Evolutionary conservation across 2,113 vertebrate species (phyloP).

Genomic region (Pelusios castaneus): DNA sequence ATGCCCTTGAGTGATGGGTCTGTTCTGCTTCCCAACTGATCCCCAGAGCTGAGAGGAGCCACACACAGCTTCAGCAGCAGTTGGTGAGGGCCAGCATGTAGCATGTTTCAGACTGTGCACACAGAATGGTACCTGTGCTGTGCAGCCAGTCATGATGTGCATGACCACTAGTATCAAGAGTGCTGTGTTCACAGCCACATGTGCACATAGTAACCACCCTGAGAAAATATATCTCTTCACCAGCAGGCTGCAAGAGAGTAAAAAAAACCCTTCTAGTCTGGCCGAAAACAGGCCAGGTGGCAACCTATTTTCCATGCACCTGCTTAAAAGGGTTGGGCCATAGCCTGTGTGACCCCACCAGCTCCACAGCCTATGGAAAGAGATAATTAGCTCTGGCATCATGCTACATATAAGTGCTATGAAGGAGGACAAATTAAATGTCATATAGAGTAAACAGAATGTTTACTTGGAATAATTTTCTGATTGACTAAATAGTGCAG

Average conservation of each 20-base stretch:
- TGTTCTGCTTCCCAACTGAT: not conserved
- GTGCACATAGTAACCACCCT: not conserved
- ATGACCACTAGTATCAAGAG: not conserved
- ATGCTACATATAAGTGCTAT: constrained; percentile 3
- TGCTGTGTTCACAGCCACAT: not conserved
- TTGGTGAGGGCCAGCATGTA: not conserved
- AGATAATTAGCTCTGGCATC: constrained; percentile 18
- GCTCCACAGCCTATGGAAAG: not conserved
- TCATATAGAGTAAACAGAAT: constrained; percentile 37
- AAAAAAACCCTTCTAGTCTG: not conserved
- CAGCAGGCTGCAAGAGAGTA: not conserved
- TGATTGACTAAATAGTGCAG: constrained; percentile 48
- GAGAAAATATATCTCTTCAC: not conserved
- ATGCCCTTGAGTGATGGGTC: not conserved
- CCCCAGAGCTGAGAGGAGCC: not conserved
- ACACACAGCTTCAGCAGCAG: not conserved
- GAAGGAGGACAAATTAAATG: constrained; percentile 61
- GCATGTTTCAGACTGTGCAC: not conserved
- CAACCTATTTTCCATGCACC: not conserved
- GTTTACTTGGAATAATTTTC: constrained; percentile 70
- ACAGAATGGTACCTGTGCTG: not conserved
- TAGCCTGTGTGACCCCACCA: not conserved
- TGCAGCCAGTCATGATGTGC: not conserved
- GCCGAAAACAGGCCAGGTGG: not conserved
- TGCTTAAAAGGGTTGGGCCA: not conserved